Percentiles rank a stretch among this genome's conserved stretches.
Conservation (phyloP, 2,797 vertebrate genomes). For the Cuniculus paca region DNA sequence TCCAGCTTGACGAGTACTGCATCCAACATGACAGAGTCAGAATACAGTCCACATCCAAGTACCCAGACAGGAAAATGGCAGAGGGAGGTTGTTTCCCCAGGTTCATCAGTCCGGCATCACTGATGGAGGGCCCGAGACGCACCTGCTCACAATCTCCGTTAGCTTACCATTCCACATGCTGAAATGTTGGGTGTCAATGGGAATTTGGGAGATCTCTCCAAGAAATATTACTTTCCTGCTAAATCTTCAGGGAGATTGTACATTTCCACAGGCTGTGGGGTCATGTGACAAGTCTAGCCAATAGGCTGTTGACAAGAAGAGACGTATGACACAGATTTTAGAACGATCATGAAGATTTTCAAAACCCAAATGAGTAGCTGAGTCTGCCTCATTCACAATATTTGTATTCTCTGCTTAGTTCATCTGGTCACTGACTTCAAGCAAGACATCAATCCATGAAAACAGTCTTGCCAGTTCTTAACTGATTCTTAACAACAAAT, state of each 20-base stretch:
- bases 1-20: neutral
- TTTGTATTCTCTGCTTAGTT: neutral
- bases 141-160: neutral
- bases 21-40: neutral
- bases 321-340: neutral
- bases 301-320: neutral
- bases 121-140: neutral
- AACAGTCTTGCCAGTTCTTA: neutral
- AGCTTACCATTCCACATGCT: neutral
- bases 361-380: neutral
- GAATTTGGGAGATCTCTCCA: neutral
- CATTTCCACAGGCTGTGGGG: neutral
- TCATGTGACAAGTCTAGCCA: neutral
- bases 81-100: fast-evolving
- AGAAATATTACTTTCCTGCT: neutral
- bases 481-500: neutral
- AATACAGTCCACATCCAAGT: neutral
- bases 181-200: neutral
- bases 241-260: neutral
- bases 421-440: neutral
- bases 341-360: neutral
- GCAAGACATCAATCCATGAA: neutral
- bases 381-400: neutral
- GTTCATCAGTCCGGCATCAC: fast-evolving
- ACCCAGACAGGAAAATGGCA: neutral